Conservation (phyloP, 1,140 invertebrate genomes). For the Macrosteles quadrilineatus region DNA sequence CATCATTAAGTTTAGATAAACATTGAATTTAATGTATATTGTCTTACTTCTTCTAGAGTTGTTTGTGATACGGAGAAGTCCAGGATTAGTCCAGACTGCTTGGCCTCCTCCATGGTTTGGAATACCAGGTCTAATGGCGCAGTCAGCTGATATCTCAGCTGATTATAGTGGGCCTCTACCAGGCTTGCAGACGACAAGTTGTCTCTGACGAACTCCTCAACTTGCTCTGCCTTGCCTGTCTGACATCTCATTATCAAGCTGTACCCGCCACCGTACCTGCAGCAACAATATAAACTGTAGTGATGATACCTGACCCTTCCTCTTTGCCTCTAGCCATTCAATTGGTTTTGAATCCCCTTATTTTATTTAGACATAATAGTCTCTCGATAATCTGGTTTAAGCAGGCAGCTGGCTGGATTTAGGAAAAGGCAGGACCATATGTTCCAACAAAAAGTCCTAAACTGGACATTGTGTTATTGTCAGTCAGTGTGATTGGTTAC, state of each 20-base stretch:
- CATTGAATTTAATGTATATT: neutral
- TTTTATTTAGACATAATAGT: too few species aligned
- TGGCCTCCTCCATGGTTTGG: conserved; percentile 53
- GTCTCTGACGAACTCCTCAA: conserved; percentile 38
- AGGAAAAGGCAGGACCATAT: too few species aligned
- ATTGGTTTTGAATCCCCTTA: too few species aligned
- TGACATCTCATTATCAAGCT: conserved; percentile 55
- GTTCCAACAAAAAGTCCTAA: too few species aligned
- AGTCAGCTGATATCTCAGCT: conserved; percentile 37
- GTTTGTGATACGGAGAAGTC: conserved; percentile 65
- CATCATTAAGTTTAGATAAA: neutral
- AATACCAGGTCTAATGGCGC: conserved; percentile 55
- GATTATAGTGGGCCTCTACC: conserved; percentile 45
- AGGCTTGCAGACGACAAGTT: conserved; percentile 40
- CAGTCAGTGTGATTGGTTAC: too few species aligned
- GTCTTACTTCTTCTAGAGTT: conserved; percentile 60
- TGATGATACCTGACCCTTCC: too few species aligned
- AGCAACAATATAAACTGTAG: too few species aligned
- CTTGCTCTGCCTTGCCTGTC: conserved; percentile 39
- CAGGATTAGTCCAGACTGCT: conserved; percentile 50
- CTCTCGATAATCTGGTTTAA: too few species aligned
- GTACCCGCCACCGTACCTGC: conserved; percentile 65
- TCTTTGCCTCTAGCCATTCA: too few species aligned
- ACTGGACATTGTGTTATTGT: too few species aligned
- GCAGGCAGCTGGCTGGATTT: too few species aligned